Evolutionary conservation across 2,888 invertebrate genomes (phyloP), one percentile per base, ranked within the genome.

Genomic region (Geotrupes spiniger): DNA sequence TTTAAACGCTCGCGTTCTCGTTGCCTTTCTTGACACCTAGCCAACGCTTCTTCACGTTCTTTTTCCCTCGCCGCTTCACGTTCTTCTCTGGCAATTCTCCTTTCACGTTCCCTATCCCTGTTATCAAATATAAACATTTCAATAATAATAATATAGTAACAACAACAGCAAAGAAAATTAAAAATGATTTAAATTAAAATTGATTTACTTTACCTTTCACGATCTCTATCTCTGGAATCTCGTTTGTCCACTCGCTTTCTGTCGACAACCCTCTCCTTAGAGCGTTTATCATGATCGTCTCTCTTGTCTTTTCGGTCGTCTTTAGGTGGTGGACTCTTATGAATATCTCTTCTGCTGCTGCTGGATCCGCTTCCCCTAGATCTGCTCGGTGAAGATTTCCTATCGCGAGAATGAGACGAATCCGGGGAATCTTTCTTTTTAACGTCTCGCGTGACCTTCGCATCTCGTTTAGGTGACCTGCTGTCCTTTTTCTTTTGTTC

Each of bases 1-100:
- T 76, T 76, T n/a, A 76, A 66, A 16, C 76, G 66, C 50, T 78
- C 78, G 1, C 79, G 65, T 55, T 77, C 78, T 6, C 73, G 77
- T 78, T 77, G 78, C 5, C 78, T 68, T 52, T 78, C 78, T 45
- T 88, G 81, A 42, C 85, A 85, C 53, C 88, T 76, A 5, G 83
- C 84, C 44, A 80, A 67, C 0, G 80, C 78, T 55, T 89, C 89
- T 56, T 80, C 78, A 1, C 82, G 73, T 60, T 82, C 82, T 57
- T 81, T 82, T 54, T 82, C 80, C 2, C 82, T 67, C 1, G 79
- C 80, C 1, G 79, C 78, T 62, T 80, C 80, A 6, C 79, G 60
- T 52, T 78, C 78, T 56, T 80, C 79, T 9, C 79, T 62, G 15
- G 77, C 76, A 3, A 75, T 64, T 1, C 78, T 61, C 40, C 79